Conservation (phyloP, 2,888 invertebrate species). For the Agelastica alni region DNA sequence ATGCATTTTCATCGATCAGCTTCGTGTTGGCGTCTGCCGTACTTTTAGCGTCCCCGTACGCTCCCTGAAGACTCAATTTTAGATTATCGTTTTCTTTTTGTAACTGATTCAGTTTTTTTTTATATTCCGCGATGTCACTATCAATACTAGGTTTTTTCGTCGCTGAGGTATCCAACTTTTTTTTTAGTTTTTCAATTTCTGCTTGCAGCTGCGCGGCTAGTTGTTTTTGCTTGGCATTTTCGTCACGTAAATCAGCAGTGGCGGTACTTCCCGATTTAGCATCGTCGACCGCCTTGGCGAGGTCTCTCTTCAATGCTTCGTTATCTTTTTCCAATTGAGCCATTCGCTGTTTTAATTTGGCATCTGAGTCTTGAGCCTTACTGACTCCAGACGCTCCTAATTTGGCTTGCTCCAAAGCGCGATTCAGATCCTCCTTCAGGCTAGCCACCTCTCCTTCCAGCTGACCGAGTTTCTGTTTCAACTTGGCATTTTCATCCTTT, state of each 20-base stretch:
- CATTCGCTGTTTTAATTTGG: slow-evolving; percentile 38
- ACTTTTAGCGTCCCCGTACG: slow-evolving; percentile 23
- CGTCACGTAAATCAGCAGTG: slow-evolving; percentile 29
- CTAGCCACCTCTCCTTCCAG: slow-evolving; percentile 28
- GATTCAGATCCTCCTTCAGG: slow-evolving; percentile 30
- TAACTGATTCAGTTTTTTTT: slow-evolving; percentile 22
- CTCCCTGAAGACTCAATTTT: slow-evolving; percentile 27
- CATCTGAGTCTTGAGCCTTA: slow-evolving; percentile 34
- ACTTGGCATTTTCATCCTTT: slow-evolving; percentile 31
- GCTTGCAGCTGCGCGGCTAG: slow-evolving; percentile 32
- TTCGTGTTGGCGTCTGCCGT: slow-evolving; percentile 8
- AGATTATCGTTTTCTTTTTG: slow-evolving; percentile 31
- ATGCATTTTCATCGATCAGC: slow-evolving; percentile 24
- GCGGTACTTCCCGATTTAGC: slow-evolving; percentile 19
- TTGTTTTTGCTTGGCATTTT: slow-evolving; percentile 37
- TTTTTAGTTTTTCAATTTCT: slow-evolving; percentile 30
- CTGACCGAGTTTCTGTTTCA: slow-evolving; percentile 28
- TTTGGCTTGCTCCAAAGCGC: slow-evolving; percentile 29
- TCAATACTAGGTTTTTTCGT: slow-evolving; percentile 26
- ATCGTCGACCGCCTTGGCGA: slow-evolving; percentile 30
- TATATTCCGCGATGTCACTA: slow-evolving; percentile 26
- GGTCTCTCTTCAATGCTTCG: slow-evolving; percentile 29
- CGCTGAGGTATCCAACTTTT: slow-evolving; percentile 17
- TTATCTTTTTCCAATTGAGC: slow-evolving; percentile 39
- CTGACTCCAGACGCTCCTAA: slow-evolving; percentile 22